These are phyloP conservation scores for Serranus cabrilla DNA, from an alignment of 2,797 vertebrate genomes.

Conservation along the genomic window DNA sequence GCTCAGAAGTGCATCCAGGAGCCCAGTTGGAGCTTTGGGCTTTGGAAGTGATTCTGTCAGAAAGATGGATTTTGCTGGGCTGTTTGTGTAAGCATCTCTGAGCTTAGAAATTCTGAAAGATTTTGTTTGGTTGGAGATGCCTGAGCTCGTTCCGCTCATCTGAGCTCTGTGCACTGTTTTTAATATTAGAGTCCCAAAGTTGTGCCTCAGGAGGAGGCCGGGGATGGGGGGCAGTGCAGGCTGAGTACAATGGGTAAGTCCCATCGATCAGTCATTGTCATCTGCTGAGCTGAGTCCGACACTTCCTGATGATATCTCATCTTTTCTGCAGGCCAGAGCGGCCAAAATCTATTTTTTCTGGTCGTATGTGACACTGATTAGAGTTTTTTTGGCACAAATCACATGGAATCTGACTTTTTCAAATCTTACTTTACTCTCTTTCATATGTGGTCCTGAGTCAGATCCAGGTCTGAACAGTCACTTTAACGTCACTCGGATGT, in stretches of 20 bases:
- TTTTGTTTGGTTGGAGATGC: constrained; percentile 44
- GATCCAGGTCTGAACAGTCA: no score
- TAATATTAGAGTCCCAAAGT: constrained; percentile 32
- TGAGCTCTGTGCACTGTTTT: constrained; percentile 21
- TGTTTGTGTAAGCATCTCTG: constrained; percentile 52
- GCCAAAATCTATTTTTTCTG: no score
- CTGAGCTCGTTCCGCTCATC: constrained; percentile 25
- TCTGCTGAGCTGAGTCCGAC: constrained; percentile 34
- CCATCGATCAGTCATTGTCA: constrained; percentile 46
- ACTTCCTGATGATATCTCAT: constrained; percentile 8
- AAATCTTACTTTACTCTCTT: no score
- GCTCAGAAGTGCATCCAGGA: constrained; percentile 62
- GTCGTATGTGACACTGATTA: no score
- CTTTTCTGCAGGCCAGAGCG: neutral
- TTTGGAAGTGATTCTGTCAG: constrained; percentile 74
- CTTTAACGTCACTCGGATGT: no score
- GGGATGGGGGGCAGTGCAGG: neutral
- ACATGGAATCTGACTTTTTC: no score
- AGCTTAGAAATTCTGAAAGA: constrained; percentile 33
- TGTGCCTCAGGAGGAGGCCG: neutral
- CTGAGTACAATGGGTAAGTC: neutral
- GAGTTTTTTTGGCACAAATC: no score
- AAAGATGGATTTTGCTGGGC: constrained; percentile 66
- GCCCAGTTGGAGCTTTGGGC: constrained; percentile 38
- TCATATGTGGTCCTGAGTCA: no score